Base-by-base conservation (phyloP, 1,140 invertebrate species). In the Drosophila chauvacae region DNA sequence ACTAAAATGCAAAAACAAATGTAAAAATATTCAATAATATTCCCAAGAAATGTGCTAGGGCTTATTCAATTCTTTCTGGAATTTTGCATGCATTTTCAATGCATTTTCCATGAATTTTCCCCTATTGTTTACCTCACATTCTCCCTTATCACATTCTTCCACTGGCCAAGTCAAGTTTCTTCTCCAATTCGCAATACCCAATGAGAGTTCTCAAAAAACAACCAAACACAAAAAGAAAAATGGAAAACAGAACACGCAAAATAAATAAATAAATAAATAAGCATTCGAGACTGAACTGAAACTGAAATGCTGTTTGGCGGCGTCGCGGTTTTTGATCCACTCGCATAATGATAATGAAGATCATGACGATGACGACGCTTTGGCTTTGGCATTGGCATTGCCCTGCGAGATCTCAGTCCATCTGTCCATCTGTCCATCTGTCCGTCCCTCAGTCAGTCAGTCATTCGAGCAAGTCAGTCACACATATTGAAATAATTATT, bases 401-500 rank as follows among this genome's bases (percentile, higher is more conserved):
- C 39, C 74, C 42, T 51, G 55, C 30, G 28, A 28, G 28, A 28
- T 42, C 18, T 37, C 74, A 42, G 57, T 60, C 65, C 9, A 26
- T 20, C 74, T 47, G 51, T 59, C 30, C 41, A 18, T 45, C 75
- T 39, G 63, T 60, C 65, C 9, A 45, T 33, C 33, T 13, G 33
- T 35, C 33, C 33, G 33, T 35, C 33, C 33, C 33, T 13, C 65
- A 35, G 61, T 58, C 76, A 68, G 79, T 82, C 78, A 77, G 80
- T 61, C 80, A 83, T 72, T 72, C 70, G 50, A 72, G 70, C 55
- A 72, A 84, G 81, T 88, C 85, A 85, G 85, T 90, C 85, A 90
- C 85, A 90, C 85, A 91, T 91, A 91, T 91, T 91, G 88, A 91
- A 91, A 91, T 91, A 91, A 91, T 91, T 91, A 91, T 91, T 91